A percentile compares a stretch with the other conserved stretches of the same genome.
These are phyloP conservation scores for Apus apus DNA, from an alignment of 2,113 vertebrate species.

Conservation along the genomic window DNA sequence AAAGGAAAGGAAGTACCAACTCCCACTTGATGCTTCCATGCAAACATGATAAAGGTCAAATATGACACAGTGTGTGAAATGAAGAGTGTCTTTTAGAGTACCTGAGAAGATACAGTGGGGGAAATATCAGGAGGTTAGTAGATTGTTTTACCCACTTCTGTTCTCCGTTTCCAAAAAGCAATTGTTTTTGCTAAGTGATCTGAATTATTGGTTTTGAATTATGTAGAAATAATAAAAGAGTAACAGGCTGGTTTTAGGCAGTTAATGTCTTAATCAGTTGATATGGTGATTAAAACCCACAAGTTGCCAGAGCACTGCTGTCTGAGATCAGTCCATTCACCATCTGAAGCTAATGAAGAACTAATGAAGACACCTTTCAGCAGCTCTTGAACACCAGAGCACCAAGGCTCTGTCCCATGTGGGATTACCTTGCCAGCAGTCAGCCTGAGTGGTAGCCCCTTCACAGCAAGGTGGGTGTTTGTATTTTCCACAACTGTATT, in stretches of 20 bases:
- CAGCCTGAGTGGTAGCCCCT: background rate
- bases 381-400: background rate
- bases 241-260: background rate
- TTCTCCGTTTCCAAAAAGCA: background rate
- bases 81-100: background rate
- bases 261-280: background rate
- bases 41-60: background rate
- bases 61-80: background rate
- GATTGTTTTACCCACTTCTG: background rate
- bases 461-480: background rate
- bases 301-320: background rate
- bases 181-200: background rate
- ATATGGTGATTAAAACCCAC: background rate
- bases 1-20: background rate
- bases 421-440: background rate
- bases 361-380: background rate
- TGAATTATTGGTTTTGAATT: background rate
- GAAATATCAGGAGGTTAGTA: background rate
- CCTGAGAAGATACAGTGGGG: background rate
- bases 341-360: background rate
- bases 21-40: background rate
- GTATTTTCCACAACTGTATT: background rate
- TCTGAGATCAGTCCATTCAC: background rate
- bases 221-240: background rate
- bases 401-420: background rate